These are phyloP conservation scores for Trachymyrmex septentrionalis DNA, from an alignment of 1,140 invertebrate species.

Conservation along the genomic window DNA sequence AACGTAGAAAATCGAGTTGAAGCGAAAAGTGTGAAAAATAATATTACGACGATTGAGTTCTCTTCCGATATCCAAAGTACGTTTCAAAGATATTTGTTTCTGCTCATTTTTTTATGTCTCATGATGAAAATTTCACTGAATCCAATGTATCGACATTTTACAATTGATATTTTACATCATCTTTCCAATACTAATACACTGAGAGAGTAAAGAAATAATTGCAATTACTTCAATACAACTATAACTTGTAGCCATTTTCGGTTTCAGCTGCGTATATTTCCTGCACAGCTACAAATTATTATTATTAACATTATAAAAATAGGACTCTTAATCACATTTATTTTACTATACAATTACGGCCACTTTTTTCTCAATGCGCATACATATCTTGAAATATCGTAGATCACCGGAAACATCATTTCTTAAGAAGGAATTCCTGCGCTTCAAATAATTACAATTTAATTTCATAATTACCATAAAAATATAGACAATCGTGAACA, in stretches of 20 bases:
- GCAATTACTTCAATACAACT: no score
- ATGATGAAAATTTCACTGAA: not conserved
- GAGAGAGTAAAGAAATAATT: no score
- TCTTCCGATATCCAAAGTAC: not conserved
- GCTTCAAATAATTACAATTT: not conserved
- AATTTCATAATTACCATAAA: not conserved
- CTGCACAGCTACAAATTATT: no score
- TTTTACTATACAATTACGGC: no score
- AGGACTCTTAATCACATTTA: no score
- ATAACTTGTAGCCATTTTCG: no score
- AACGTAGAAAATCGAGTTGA: conserved; percentile 16
- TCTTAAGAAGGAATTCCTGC: not conserved
- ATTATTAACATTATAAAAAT: no score
- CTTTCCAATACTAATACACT: not conserved
- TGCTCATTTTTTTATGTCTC: not conserved
- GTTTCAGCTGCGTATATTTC: no score
- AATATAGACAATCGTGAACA: no score
- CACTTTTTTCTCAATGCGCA: no score
- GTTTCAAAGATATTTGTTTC: not conserved
- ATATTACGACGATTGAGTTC: not conserved
- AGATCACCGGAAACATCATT: not conserved
- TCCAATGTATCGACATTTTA: not conserved
- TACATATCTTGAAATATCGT: not conserved
- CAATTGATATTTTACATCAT: not conserved
- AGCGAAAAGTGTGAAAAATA: conserved; percentile 23